Evolutionary conservation across 2,113 vertebrate genomes (phyloP).

Genomic region (human): GRCh38 chr6:133351001-133351500

Average conservation of each 20-base stretch:
- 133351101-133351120: neutral
- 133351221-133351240: neutral
- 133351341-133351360: neutral
- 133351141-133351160: neutral
- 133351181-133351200: neutral
- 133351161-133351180: neutral
- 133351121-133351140: neutral
- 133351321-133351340: neutral
- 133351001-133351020: neutral
- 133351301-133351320: neutral
- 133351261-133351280: neutral
- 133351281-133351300: neutral
- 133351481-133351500: rapidly evolving
- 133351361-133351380: neutral
- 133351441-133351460: neutral
- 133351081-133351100: neutral
- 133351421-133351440: neutral
- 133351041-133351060: neutral
- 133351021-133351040: neutral
- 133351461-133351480: neutral
- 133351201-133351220: neutral
- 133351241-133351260: neutral
- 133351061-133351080: neutral
- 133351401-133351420: neutral
- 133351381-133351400: neutral